These are phyloP conservation scores for Phragmatobia fuliginosa DNA, from an alignment of 2,888 invertebrate species.

Conservation along the genomic window DNA sequence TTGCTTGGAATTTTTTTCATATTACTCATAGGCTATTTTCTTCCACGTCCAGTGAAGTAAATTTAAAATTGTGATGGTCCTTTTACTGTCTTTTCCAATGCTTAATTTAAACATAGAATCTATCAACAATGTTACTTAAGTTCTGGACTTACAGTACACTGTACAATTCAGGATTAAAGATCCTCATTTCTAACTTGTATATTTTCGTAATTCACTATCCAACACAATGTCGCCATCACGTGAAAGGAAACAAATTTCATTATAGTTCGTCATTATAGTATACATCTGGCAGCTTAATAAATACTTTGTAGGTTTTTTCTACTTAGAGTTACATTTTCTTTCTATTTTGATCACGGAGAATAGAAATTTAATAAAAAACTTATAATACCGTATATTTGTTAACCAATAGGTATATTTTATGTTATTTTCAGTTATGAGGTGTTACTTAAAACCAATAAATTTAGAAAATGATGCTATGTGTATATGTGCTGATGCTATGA, in stretches of 20 bases:
- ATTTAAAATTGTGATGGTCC: background rate
- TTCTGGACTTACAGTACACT: background rate
- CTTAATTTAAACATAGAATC: background rate
- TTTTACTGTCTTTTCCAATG: background rate
- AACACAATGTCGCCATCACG: slow-evolving; percentile 27
- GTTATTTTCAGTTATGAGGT: no score
- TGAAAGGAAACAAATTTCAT: slow-evolving; percentile 40
- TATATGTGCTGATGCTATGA: no score
- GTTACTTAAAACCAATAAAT: no score
- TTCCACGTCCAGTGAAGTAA: background rate
- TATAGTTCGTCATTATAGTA: slow-evolving; percentile 36
- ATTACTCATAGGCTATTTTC: background rate
- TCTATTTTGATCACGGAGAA: no score
- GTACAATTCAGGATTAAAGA: slow-evolving; percentile 6
- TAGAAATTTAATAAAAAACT: no score
- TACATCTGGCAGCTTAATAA: slow-evolving; percentile 34
- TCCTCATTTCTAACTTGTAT: slow-evolving; percentile 12
- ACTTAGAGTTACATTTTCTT: no score
- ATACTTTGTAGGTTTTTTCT: slow-evolving; percentile 31
- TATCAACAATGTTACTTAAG: slow-evolving; percentile 4
- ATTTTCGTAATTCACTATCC: slow-evolving; percentile 17
- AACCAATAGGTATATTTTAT: no score
- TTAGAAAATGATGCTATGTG: no score
- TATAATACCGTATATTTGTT: no score
- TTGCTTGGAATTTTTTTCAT: background rate